Evolutionary conservation across 2,797 vertebrate species (phyloP), one percentile per base, ranked within the genome.

Genomic region (Malurus splendens): DNA sequence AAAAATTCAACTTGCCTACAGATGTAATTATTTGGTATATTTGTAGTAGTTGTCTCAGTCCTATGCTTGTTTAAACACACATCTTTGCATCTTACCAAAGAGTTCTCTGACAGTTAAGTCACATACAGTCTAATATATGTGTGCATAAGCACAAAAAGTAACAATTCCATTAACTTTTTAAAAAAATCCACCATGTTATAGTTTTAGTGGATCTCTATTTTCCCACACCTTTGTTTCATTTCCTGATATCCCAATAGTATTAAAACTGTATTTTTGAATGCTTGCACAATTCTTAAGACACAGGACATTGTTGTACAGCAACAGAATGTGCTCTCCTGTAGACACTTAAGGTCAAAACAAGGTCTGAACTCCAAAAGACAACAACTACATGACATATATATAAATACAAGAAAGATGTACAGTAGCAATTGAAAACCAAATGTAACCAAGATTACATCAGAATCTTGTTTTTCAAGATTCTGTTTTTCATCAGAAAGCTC

Each of bases 111-210:
- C 38, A 64, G 19, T 33, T 75, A 32, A 75, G 41, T 68, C 48
- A 87, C 15, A 24, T 1, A 30, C 7, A 47, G 24, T 18, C 41
- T 12, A 57, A 86, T 3, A 7, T 12, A 7, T 0, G 0, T 2
- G 3, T 28, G 12, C 20, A 67, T 7, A 51, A 1, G 2, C 24
- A 62, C 6, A 54, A 52, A 59, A 56, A 42, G 19, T 3, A 86
- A 39, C 20, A 76, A 70, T 20, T 25, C 5, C 9, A 12, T 18
- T 30, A 24, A 13, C 20, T 70, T 68, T 11, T 4, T 1, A 3
- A 44, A 38, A 38, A 73, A 64, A 50, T 4, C 15, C 27, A 0
- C 1, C 12, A 18, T 33, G 0, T 32, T 50, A 36, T 3, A 39
- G 25, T 50, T 91, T 71, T 41, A 75, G 48, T 12, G 33, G 48